A percentile compares a stretch with the other conserved stretches of the same genome.
Conservation (phyloP, 2,888 invertebrate genomes). For the Pinctada fucata region DNA sequence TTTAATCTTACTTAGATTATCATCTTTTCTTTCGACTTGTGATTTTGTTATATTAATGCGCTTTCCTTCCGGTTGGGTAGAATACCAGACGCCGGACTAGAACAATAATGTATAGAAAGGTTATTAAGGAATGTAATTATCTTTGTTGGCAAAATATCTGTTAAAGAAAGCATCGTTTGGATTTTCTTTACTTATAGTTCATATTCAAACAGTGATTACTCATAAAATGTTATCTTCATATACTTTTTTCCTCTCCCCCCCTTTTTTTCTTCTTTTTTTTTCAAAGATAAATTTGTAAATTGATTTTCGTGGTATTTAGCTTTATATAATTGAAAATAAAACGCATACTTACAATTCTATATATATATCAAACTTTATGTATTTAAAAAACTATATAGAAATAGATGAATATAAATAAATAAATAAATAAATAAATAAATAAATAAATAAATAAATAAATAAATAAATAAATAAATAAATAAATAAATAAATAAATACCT, state of each 20-base stretch:
- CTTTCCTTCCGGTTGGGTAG: conserved; percentile 19
- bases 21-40: conserved; percentile 43
- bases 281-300: neutral
- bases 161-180: neutral
- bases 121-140: neutral
- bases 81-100: conserved; percentile 67
- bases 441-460: too few species aligned
- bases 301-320: too few species aligned
- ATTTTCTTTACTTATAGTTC: too few species aligned
- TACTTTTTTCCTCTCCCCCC: neutral
- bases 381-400: too few species aligned
- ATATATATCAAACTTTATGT: too few species aligned
- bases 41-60: conserved; percentile 65
- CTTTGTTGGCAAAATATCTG: neutral
- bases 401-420: too few species aligned
- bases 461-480: too few species aligned
- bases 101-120: conserved; percentile 13
- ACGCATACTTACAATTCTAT: too few species aligned
- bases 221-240: neutral
- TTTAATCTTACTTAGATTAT: conserved; percentile 50
- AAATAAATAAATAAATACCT: conserved; percentile 53
- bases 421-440: too few species aligned
- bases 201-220: too few species aligned
- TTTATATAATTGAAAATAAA: too few species aligned
- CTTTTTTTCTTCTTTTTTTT: neutral